These are phyloP conservation scores for Oreochromis tanganicae DNA, from an alignment of 2,113 vertebrate genomes.

Conservation along the genomic window DNA sequence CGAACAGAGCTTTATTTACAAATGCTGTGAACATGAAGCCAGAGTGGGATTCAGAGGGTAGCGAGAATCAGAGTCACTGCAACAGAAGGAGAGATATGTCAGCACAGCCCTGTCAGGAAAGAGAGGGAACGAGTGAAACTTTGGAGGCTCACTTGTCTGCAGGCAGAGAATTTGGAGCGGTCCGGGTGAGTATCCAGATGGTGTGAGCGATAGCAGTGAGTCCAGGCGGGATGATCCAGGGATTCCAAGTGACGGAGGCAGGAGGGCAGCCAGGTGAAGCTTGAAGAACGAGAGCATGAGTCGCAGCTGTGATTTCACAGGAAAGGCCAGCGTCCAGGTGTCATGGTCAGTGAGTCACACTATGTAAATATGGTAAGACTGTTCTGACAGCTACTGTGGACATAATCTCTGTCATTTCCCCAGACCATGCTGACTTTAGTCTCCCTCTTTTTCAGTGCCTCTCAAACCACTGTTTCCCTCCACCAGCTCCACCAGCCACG, in stretches of 20 bases:
- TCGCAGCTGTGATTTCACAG: not conserved
- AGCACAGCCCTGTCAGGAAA: not conserved
- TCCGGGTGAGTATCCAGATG: not conserved
- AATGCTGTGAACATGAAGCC: not conserved
- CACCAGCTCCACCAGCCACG: not conserved
- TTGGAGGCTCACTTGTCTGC: not conserved
- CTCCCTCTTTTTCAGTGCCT: not conserved
- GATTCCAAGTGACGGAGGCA: not conserved
- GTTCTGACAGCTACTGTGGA: not conserved
- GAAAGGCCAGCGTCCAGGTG: not conserved
- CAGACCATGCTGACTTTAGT: not conserved
- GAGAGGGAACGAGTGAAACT: not conserved
- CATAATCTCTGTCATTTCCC: not conserved
- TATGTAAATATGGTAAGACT: not conserved
- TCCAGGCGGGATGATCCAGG: not conserved
- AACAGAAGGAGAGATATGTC: not conserved
- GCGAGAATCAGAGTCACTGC: not conserved
- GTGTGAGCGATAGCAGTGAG: not conserved
- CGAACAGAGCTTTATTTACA: not conserved
- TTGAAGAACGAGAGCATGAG: not conserved
- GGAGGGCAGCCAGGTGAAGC: not conserved
- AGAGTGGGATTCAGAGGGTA: not conserved
- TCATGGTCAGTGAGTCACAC: not conserved
- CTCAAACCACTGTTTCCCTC: not conserved
- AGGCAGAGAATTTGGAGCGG: not conserved